Evolutionary conservation across 37 sponge, comb jelly and placozoan species (phyloP), one percentile per base, ranked within the genome.

Genomic region (Ianthella basta): DNA sequence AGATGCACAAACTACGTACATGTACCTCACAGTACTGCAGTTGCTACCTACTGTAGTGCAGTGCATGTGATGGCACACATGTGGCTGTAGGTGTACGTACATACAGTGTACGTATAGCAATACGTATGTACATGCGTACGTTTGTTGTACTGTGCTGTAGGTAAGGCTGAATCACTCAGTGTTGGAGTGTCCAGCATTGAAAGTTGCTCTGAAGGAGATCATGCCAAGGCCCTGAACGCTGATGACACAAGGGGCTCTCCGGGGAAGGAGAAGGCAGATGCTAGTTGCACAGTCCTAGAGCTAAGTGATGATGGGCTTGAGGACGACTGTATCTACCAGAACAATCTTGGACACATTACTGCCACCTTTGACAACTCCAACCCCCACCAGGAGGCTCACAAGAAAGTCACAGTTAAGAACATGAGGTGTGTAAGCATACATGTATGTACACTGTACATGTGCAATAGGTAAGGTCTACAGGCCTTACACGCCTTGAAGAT

Each of bases 351-450:
- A 3, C 36, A 56, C 15, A 72, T 63, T 39, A 40, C 24, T 24
- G 60, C 79, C n/a, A 39, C 38, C 57, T 92, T 92, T 72, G 73
- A 75, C 57, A 24, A 55, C 32, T 74, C 79, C 56, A 89, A 89
- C 66, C 90, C 90, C 53, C 66, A 64, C 25, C 55, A 59, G 61
- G 5, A 67, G 33, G 38, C 70, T 15, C 63, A 72, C 57, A 55
- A 40, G 41, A 92, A 83, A 44, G 77, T 87, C 32, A 56, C 55
- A 20, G 70, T 92, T 33, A 84, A 57, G 39, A 92, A 92, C 69
- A 85, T 74, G 72, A 77, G 89, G 92, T 44, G 50, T 8, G 50
- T 44, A 44, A 3, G 8, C 8, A 8, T 8, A 44, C 8, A 44
- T 44, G 50, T 44, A 44, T 8, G 8, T 44, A 44, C 50, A 10